phyloP scores from a whole-genome alignment of 2,888 invertebrate species.

The Tillus elongatus region DNA sequence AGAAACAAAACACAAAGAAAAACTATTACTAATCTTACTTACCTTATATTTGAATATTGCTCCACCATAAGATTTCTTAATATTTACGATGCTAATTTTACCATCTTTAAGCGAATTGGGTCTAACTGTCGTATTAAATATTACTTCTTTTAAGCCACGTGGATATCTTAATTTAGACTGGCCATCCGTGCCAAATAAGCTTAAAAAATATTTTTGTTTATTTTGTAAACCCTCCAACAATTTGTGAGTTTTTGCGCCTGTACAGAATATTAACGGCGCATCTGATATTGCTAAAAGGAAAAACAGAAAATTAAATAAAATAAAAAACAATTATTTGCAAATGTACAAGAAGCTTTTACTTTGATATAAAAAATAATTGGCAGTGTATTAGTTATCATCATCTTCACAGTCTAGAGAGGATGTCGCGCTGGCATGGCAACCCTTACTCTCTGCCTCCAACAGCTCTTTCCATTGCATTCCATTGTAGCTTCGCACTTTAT shows the following conservation, averaged over 20 bases:
- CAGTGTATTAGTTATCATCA: too few relatives aligned
- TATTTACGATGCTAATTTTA: constrained; percentile 43
- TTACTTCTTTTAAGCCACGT: constrained; percentile 40
- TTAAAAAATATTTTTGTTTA: constrained; percentile 45
- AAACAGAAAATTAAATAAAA: too few relatives aligned
- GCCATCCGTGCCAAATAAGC: constrained; percentile 47
- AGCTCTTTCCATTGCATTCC: too few relatives aligned
- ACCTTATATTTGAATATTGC: constrained; percentile 51
- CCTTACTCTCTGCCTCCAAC: too few relatives aligned
- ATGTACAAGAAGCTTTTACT: too few relatives aligned
- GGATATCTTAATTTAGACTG: constrained; percentile 45
- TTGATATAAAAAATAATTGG: too few relatives aligned
- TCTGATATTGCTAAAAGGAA: constrained; percentile 12
- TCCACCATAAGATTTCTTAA: constrained; percentile 45
- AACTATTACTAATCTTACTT: too few relatives aligned
- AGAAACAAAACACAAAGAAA: too few relatives aligned
- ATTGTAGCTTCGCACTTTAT: too few relatives aligned
- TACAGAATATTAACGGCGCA: constrained; percentile 41
- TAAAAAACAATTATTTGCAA: too few relatives aligned
- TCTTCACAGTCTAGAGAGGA: too few relatives aligned
- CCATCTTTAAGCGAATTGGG: constrained; percentile 44
- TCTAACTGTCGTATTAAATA: constrained; percentile 35
- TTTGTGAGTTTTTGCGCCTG: constrained; percentile 44
- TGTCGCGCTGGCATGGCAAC: too few relatives aligned
- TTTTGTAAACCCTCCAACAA: constrained; percentile 42